Evolutionary conservation across 2,113 vertebrate species (phyloP), one percentile per base, ranked within the genome.

Genomic region (Nanorana parkeri): DNA sequence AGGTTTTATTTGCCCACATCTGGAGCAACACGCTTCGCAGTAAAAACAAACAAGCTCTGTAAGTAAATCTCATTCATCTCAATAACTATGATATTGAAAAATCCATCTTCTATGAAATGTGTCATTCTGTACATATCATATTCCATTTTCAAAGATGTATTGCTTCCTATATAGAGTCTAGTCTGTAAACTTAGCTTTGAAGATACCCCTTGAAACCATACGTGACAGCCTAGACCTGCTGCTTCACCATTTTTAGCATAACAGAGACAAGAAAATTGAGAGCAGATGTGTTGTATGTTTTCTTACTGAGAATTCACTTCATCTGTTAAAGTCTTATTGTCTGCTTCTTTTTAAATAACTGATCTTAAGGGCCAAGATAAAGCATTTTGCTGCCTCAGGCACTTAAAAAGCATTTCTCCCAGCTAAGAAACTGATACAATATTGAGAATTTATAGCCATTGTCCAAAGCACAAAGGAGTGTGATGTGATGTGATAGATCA

Each of bases 221-320:
- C 20, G 74, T 23, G 64, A 84, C 65, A 74, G 58, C 80, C 68
- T 76, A 81, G 71, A 52, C 69, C 0, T 8, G 0, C 77, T 85
- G 68, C 28, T 60, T 75, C 66, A 65, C 85, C 85, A 47, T 1
- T 76, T 56, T 29, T 61, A 0, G 81, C 78, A 84, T 24, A 0
- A 74, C 52, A 52, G 47, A 52, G 60, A 78, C 0, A 0, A 66
- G 85, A 68, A 86, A 88, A 90, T 81, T 66, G 83, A 41, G 86
- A 84, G 88, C 88, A 88, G 84, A 84, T 86, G 84, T 77, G 60
- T 20, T 10, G 21, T 74, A 55, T 41, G 21, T 32, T 73, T 78
- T 72, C n/a, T 66, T 67, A 54, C 0, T 76, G 65, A n/a, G 78
- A 68, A 84, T 87, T 84, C 81, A 76, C 84, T 74, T 75, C 63